phyloP scores from a whole-genome alignment of 1,140 invertebrate species.

The Phymorhynchus buccinoides region DNA sequence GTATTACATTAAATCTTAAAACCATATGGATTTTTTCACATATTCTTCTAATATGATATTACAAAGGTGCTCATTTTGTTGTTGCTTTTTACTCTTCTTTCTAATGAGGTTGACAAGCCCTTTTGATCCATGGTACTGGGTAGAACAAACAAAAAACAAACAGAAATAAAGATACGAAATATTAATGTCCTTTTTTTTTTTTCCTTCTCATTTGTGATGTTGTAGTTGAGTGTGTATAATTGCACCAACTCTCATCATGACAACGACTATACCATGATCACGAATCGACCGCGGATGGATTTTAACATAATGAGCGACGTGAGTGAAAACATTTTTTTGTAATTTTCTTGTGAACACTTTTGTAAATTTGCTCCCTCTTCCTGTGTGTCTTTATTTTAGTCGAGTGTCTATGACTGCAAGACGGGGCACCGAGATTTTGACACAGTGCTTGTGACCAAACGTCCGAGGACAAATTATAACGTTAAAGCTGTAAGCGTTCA shows the following conservation, averaged over 20 bases:
- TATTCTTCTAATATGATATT: no score
- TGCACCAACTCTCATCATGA: conserved; percentile 36
- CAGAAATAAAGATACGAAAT: neutral
- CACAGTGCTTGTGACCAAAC: conserved; percentile 14
- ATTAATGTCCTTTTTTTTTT: neutral
- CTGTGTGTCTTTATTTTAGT: conserved; percentile 69
- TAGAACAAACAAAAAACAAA: neutral
- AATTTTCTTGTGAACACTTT: neutral
- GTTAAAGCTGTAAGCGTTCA: neutral
- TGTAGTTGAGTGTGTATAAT: conserved; percentile 37
- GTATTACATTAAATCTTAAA: no score
- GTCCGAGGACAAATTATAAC: conserved; percentile 3
- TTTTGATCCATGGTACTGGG: no score
- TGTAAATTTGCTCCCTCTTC: neutral
- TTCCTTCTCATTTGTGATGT: conserved; percentile 21
- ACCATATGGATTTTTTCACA: no score
- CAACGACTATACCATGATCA: conserved; percentile 28
- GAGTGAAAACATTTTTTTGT: neutral
- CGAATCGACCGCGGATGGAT: conserved; percentile 3
- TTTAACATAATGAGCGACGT: conserved; percentile 1
- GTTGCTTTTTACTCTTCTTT: no score
- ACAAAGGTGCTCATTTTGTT: no score
- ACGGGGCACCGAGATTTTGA: conserved; percentile 36
- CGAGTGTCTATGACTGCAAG: conserved; percentile 77
- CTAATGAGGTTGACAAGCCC: no score